Evolutionary conservation across 1,140 invertebrate genomes (phyloP).

Genomic region (Epicauta chinensis): DNA sequence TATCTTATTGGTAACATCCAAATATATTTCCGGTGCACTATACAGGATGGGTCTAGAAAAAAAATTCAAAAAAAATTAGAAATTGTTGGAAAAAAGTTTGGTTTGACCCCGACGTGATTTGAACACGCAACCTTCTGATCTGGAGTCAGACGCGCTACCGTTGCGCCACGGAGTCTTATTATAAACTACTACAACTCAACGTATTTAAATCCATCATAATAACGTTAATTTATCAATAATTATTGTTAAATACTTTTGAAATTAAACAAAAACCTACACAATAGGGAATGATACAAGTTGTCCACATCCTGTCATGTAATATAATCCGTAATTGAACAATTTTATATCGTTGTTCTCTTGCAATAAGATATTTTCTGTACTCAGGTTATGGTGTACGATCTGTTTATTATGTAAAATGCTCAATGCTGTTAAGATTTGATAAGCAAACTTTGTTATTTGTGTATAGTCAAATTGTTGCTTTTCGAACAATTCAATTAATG

Average conservation of each 20-base stretch:
- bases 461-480: conserved; percentile 43
- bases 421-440: conserved; percentile 68
- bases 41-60: conserved; percentile 55
- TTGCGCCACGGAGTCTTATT: conserved; percentile 68
- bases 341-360: conserved; percentile 68
- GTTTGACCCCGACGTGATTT: conserved; percentile 86
- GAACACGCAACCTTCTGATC: conserved; percentile 97
- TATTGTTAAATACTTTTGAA: not conserved
- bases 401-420: conserved; percentile 64
- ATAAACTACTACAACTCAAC: not conserved
- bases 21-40: conserved; percentile 74
- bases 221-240: conserved; percentile 4
- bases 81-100: not conserved
- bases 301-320: conserved; percentile 82
- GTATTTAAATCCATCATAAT: not conserved
- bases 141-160: conserved; percentile 96
- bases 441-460: conserved; percentile 55
- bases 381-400: conserved; percentile 74
- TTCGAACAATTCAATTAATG: conserved; percentile 45
- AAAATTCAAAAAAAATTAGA: conserved; percentile 1
- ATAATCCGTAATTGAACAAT: conserved; percentile 88
- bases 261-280: conserved; percentile 59
- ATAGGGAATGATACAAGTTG: conserved; percentile 86
- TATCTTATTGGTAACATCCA: conserved; percentile 41
- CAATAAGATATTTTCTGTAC: conserved; percentile 77